A percentile compares a stretch with the other conserved stretches of the same genome.
Evolutionary conservation across 2,888 invertebrate species (phyloP).

Genomic region (Tiliacea aurago): DNA sequence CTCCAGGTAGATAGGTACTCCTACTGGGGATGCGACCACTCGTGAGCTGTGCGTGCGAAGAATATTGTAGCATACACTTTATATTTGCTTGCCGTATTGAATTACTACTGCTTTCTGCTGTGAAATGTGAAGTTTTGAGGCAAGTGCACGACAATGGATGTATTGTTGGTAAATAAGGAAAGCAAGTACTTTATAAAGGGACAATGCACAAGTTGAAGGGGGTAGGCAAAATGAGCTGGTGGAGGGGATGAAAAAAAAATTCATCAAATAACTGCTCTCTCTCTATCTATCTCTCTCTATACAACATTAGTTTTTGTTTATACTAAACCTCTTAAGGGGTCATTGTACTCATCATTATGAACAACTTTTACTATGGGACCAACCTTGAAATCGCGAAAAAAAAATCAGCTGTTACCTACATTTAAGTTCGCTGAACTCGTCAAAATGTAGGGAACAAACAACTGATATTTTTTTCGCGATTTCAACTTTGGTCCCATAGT

Average conservation of each 20-base stretch:
- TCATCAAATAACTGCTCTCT: neutral
- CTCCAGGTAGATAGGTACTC: conserved; percentile 17
- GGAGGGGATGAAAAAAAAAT: neutral
- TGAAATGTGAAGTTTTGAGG: conserved; percentile 3
- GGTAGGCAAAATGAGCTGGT: neutral
- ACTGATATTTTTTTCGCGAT: too few relatives aligned
- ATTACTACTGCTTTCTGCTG: conserved; percentile 40
- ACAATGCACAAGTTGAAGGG: neutral
- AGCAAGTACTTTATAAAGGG: too few relatives aligned
- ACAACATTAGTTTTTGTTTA: too few relatives aligned
- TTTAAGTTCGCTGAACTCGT: too few relatives aligned
- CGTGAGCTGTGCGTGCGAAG: conserved; percentile 65
- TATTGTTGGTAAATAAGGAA: neutral
- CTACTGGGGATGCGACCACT: conserved; percentile 67
- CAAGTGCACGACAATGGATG: neutral
- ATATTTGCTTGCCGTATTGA: conserved; percentile 54
- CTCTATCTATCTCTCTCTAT: too few relatives aligned
- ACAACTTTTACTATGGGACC: too few relatives aligned
- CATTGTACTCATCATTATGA: too few relatives aligned
- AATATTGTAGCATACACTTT: conserved; percentile 59
- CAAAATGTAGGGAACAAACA: too few relatives aligned
- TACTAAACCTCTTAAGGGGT: too few relatives aligned
- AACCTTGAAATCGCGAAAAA: too few relatives aligned
- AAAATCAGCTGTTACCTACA: too few relatives aligned
- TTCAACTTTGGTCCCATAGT: too few relatives aligned